phyloP scores from a whole-genome alignment of 1,140 invertebrate genomes.

The Brachionus plicatilis region DNA sequence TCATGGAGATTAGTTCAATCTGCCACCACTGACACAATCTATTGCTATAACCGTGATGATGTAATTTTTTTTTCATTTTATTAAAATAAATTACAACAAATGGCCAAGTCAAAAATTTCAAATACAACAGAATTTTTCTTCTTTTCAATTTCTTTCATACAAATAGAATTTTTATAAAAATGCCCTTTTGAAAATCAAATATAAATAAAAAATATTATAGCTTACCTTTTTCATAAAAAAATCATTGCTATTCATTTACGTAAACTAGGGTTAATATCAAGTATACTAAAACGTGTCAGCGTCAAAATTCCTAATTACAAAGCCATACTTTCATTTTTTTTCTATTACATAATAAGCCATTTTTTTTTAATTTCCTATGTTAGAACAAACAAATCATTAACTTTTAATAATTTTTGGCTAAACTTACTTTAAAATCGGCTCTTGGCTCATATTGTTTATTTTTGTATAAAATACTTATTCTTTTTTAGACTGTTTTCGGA shows the following conservation, averaged over 20 bases:
- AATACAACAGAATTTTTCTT: background rate
- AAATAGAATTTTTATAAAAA: background rate
- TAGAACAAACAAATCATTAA: slow-evolving; percentile 35
- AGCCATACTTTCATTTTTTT: background rate
- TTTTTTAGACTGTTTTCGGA: slow-evolving; percentile 33
- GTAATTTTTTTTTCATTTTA: background rate
- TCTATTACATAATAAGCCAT: slow-evolving; percentile 26
- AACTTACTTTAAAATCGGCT: slow-evolving; percentile 15
- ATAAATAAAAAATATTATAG: background rate
- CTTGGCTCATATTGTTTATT: background rate
- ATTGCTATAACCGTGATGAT: slow-evolving; percentile 30
- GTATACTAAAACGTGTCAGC: background rate
- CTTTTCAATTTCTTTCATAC: background rate
- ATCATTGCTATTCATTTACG: background rate
- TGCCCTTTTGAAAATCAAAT: slow-evolving; percentile 7
- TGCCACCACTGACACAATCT: slow-evolving; percentile 36
- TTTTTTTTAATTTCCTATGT: background rate
- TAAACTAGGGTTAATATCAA: slow-evolving; percentile 1
- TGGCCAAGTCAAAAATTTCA: background rate
- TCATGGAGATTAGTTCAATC: slow-evolving; percentile 31
- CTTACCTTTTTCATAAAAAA: background rate
- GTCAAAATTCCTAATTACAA: slow-evolving; percentile 3
- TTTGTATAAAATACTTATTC: background rate
- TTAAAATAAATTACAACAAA: background rate
- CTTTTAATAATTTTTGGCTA: background rate